phyloP scores from a whole-genome alignment of 2,797 vertebrate species.

The Pipistrellus pipistrellus region DNA sequence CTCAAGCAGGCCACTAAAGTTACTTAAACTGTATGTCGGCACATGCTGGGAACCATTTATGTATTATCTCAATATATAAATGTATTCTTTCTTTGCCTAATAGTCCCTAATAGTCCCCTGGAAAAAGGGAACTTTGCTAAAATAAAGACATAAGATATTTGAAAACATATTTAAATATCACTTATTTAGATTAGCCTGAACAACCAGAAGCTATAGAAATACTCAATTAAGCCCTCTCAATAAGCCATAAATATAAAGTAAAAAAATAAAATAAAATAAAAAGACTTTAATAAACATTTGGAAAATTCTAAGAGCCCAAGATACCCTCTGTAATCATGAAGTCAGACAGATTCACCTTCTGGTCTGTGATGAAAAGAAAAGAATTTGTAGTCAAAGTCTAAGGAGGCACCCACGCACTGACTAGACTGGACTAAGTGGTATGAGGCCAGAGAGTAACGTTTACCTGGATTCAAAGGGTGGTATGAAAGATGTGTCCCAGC shows the following conservation, averaged over 20 bases:
- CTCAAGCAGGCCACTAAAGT: background rate
- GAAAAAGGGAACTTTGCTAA: conserved; percentile 31
- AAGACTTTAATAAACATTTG: background rate
- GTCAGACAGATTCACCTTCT: background rate
- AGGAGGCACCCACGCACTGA: background rate
- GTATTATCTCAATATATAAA: too few relatives aligned
- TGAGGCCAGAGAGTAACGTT: background rate
- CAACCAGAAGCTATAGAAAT: conserved; percentile 38
- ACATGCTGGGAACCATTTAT: background rate
- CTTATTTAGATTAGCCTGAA: conserved; percentile 5
- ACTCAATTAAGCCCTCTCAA: background rate
- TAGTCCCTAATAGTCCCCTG: background rate
- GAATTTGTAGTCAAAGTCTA: background rate
- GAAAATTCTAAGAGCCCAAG: conserved; percentile 10
- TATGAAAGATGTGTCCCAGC: background rate
- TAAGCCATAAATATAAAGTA: background rate
- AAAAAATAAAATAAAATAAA: background rate
- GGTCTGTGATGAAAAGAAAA: background rate
- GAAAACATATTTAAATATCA: background rate
- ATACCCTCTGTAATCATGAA: conserved; percentile 28
- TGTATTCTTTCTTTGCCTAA: background rate
- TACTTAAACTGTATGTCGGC: background rate
- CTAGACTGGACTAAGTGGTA: background rate
- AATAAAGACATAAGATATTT: conserved; percentile 43
- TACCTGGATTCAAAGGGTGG: background rate